Conservation (phyloP, 2,888 invertebrate genomes). For the Hirtodrosophila duncani region DNA sequence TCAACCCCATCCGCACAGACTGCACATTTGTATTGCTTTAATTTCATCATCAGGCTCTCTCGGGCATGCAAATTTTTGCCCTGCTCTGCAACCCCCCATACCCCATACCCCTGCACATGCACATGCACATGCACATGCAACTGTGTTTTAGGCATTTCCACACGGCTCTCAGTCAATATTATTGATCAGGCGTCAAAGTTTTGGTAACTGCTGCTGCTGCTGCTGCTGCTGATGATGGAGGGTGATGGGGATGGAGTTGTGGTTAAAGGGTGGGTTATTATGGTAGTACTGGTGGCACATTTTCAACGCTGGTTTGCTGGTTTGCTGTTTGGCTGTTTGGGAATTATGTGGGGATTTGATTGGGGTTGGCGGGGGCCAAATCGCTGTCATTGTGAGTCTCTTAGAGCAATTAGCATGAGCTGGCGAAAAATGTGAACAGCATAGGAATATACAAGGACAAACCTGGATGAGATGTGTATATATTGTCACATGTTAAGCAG, state of each 20-base stretch:
- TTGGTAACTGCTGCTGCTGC: slow-evolving; percentile 25
- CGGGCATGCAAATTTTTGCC: slow-evolving; percentile 54
- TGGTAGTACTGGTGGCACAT: slow-evolving; percentile 49
- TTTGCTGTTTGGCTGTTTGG: too few relatives aligned
- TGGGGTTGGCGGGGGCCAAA: not conserved
- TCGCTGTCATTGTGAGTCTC: slow-evolving; percentile 28
- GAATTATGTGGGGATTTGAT: not conserved
- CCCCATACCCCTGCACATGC: not conserved
- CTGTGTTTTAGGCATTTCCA: slow-evolving; percentile 10
- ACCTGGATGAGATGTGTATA: too few relatives aligned
- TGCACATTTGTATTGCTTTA: slow-evolving; percentile 56
- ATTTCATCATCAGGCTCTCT: slow-evolving; percentile 58
- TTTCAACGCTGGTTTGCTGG: slow-evolving; percentile 34
- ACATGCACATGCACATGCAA: not conserved
- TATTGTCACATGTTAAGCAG: too few relatives aligned
- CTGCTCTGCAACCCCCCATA: not conserved
- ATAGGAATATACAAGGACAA: too few relatives aligned
- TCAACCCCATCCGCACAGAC: not conserved
- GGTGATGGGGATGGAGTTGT: slow-evolving; percentile 8
- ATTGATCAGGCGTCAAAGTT: slow-evolving; percentile 69
- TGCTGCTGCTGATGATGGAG: slow-evolving; percentile 1
- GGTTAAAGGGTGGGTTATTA: too few relatives aligned
- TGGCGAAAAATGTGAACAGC: slow-evolving; percentile 13
- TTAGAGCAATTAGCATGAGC: slow-evolving; percentile 48
- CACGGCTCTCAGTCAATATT: slow-evolving; percentile 57